These are phyloP conservation scores for Dorcus hopei DNA, from an alignment of 2,888 invertebrate genomes.

Conservation along the genomic window DNA sequence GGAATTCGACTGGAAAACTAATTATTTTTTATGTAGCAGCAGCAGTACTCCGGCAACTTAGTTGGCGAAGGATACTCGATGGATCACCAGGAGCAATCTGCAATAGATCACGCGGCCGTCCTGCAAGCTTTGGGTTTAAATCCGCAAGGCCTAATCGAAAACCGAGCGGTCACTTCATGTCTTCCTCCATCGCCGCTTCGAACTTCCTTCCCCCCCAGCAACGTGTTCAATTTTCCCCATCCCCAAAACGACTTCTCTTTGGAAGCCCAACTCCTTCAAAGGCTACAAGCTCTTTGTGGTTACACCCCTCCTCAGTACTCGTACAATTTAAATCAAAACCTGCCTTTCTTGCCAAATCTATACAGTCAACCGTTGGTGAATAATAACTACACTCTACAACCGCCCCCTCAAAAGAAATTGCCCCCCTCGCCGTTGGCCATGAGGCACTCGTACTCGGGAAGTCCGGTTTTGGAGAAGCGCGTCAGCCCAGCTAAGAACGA, in stretches of 20 bases:
- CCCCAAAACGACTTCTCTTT: slow-evolving; percentile 33
- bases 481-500: slow-evolving; percentile 39
- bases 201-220: slow-evolving; percentile 35
- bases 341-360: slow-evolving; percentile 28
- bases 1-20: too few species aligned
- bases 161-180: slow-evolving; percentile 41
- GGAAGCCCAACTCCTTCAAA: slow-evolving; percentile 53
- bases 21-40: slow-evolving; percentile 16
- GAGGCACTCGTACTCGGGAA: slow-evolving; percentile 40
- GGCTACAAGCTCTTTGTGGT: slow-evolving; percentile 52
- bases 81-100: slow-evolving; percentile 24
- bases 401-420: slow-evolving; percentile 44
- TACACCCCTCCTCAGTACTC: slow-evolving; percentile 42
- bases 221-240: slow-evolving; percentile 41
- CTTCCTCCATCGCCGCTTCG: slow-evolving; percentile 45
- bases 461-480: slow-evolving; percentile 35
- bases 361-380: slow-evolving; percentile 38
- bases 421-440: slow-evolving; percentile 38
- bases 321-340: slow-evolving; percentile 33
- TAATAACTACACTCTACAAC: slow-evolving; percentile 41
- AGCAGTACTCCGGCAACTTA: slow-evolving; percentile 24
- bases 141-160: slow-evolving; percentile 43
- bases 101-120: slow-evolving; percentile 35
- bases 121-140: slow-evolving; percentile 39
- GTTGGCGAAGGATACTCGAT: slow-evolving; percentile 20